Evolutionary conservation across 1,140 invertebrate genomes (phyloP), one percentile per base, ranked within the genome.

Genomic region (Zaprionus capensis): DNA sequence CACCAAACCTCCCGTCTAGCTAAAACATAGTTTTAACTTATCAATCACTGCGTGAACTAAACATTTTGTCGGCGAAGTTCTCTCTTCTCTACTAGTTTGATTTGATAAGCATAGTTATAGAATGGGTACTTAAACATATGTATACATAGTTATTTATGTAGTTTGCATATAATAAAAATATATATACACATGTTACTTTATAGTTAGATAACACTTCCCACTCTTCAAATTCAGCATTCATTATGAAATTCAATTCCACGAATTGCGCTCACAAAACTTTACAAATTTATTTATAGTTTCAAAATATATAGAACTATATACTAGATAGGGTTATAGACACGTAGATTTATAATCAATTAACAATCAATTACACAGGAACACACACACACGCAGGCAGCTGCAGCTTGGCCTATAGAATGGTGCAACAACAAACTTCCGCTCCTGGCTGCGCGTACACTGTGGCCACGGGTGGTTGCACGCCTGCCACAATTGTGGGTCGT

Each of bases 181-280:
- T 4, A 22, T 46, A 22, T 46, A 20, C 7, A 46, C 20, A 17
- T 46, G 2, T 46, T 14, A 12, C 22, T 22, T 24, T 7, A 26
- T 17, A 20, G 5, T 17, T 36, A 59, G 44, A 53, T 61, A 59
- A 26, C 12, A 36, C 4, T 12, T 28, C 15, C 12, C 15, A 17
- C 5, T 46, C 9, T 46, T 17, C n/a, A 46, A n/a, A 46, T 9
- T 46, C 41, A 17, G 41, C 1, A 46, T 2, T 2, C 20, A 14
- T 24, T 51, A 41, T 26, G 5, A 41, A 31, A 49, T 44, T 1
- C 22, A 22, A 15, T 4, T 22, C 2, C 46, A 1, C 24, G 0
- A 46, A 36, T 9, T 74, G 72, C 67, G 67, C 72, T 75, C 59
- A 63, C 59, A 71, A 75, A 71, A 71, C 73, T 76, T 76, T 72